Conservation (phyloP, 2,113 vertebrate species). For the Rhinolophus sinicus region DNA sequence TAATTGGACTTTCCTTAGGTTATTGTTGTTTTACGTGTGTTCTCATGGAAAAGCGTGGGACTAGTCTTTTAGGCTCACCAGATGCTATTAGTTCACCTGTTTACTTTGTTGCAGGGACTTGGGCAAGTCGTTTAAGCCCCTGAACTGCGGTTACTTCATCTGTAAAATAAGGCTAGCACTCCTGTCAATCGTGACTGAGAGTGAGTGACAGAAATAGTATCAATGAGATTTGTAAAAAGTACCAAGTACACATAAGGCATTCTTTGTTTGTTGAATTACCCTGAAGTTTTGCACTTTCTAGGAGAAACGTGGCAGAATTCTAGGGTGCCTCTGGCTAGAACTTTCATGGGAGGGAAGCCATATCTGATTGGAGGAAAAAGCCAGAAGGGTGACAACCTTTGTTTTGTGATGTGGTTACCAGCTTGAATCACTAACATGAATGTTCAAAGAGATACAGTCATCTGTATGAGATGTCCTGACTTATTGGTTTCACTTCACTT, state of each 20-base stretch:
- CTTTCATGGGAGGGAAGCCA: neutral
- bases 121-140: neutral
- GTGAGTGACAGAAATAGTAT: neutral
- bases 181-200: neutral
- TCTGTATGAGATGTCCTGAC: neutral
- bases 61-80: neutral
- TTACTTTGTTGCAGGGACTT: neutral
- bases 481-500: neutral
- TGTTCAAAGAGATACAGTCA: neutral
- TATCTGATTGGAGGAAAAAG: neutral
- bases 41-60: neutral
- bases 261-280: neutral
- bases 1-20: neutral
- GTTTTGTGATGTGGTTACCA: neutral
- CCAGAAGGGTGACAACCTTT: neutral
- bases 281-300: neutral
- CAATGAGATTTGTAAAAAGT: neutral
- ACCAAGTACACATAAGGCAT: neutral
- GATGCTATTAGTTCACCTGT: neutral
- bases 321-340: neutral
- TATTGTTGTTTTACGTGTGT: neutral
- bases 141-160: neutral
- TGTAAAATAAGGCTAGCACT: neutral
- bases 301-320: constrained; percentile 3
- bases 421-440: neutral